These are phyloP conservation scores for Isaurus tuberculatus DNA, from an alignment of 92 coral and sea anemone genomes.

Conservation along the genomic window DNA sequence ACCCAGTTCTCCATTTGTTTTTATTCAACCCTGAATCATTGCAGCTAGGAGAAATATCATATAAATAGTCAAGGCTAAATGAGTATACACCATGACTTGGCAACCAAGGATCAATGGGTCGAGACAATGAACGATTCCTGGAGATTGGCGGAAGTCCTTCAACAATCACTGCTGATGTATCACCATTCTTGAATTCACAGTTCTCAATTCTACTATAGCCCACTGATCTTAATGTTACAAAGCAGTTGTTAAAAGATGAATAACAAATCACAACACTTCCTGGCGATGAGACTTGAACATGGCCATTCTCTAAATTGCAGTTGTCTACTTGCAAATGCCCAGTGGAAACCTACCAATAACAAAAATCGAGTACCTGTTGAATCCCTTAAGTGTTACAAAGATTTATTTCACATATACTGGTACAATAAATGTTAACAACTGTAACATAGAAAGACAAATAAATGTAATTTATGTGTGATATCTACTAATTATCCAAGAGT, in stretches of 20 bases:
- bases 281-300: constrained; percentile 88
- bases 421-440: too few species aligned
- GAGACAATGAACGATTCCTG: constrained; percentile 80
- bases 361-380: not conserved
- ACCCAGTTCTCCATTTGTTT: constrained; percentile 42
- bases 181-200: constrained; percentile 90
- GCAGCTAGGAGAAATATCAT: constrained; percentile 73
- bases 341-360: constrained; percentile 71
- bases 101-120: constrained; percentile 93
- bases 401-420: too few species aligned
- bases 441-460: too few species aligned
- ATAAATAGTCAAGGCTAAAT: constrained; percentile 78
- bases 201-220: constrained; percentile 88
- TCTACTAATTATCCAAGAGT: too few species aligned
- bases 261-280: constrained; percentile 86
- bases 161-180: constrained; percentile 80
- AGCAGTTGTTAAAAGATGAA: constrained; percentile 82
- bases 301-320: constrained; percentile 92
- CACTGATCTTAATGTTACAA: constrained; percentile 83
- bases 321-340: constrained; percentile 92
- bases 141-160: constrained; percentile 92
- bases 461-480: too few species aligned
- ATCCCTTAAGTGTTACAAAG: not conserved
- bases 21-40: constrained; percentile 26
- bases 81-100: constrained; percentile 64